A percentile compares a stretch with the other conserved stretches of the same genome.
phyloP scores from a whole-genome alignment of 2,888 invertebrate genomes.

The Rhamnusium bicolor region DNA sequence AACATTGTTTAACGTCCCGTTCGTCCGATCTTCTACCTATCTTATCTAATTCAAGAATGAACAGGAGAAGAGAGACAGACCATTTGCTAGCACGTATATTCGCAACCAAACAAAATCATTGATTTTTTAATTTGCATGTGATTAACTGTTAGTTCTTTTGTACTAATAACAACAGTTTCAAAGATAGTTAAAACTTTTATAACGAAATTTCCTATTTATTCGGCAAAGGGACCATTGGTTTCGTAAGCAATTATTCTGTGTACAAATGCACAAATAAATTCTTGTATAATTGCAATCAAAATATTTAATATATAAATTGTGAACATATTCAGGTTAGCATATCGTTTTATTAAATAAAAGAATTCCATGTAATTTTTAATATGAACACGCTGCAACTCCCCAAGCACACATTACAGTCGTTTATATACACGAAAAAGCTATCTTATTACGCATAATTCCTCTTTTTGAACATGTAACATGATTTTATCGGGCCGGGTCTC shows the following conservation, averaged over 20 bases:
- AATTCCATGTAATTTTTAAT: slow-evolving; percentile 50
- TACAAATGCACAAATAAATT: neutral
- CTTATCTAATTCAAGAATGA: too few species aligned
- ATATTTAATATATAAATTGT: slow-evolving; percentile 43
- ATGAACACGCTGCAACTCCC: slow-evolving; percentile 43
- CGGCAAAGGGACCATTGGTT: neutral
- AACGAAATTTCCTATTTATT: too few species aligned
- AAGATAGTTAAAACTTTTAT: too few species aligned
- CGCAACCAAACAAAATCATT: too few species aligned
- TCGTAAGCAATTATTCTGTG: neutral
- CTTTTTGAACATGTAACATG: slow-evolving; percentile 53
- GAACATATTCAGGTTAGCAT: slow-evolving; percentile 20
- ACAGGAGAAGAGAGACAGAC: too few species aligned
- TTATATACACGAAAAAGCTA: slow-evolving; percentile 60
- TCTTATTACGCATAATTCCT: slow-evolving; percentile 59
- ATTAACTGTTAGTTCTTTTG: too few species aligned
- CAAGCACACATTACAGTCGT: slow-evolving; percentile 53
- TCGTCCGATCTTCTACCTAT: too few species aligned
- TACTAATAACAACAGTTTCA: too few species aligned
- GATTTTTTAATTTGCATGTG: too few species aligned
- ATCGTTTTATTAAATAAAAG: slow-evolving; percentile 42
- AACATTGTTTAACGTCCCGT: too few species aligned
- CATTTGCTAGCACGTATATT: too few species aligned
- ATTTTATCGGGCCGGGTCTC: slow-evolving; percentile 52
- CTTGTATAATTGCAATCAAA: neutral